These are phyloP conservation scores for Leptinotarsa haldemani DNA, from an alignment of 2,888 invertebrate genomes.

Conservation along the genomic window DNA sequence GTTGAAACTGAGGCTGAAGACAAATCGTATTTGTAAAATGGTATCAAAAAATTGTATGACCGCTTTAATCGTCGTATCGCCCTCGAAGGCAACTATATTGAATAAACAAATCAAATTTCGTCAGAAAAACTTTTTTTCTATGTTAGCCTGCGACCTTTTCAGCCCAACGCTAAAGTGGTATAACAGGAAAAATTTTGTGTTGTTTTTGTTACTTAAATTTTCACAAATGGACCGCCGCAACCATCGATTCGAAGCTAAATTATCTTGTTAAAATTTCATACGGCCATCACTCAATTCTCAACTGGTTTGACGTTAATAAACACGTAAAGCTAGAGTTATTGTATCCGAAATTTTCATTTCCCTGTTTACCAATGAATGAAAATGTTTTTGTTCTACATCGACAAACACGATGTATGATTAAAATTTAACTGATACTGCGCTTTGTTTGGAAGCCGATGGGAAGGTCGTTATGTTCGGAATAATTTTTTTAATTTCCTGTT, in stretches of 20 bases:
- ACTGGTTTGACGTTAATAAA: constrained; percentile 5
- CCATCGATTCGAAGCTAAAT: too few species aligned
- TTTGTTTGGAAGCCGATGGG: not conserved
- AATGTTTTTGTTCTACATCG: not conserved
- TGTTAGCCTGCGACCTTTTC: too few species aligned
- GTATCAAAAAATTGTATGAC: too few species aligned
- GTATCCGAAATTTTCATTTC: constrained; percentile 1
- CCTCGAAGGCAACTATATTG: too few species aligned
- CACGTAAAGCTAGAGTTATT: constrained; percentile 1
- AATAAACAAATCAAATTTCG: too few species aligned
- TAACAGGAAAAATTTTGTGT: too few species aligned
- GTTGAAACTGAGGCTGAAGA: too few species aligned
- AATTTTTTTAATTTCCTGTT: not conserved
- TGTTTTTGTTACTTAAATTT: not conserved
- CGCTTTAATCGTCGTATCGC: too few species aligned
- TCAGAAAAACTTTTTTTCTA: too few species aligned
- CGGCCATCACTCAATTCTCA: constrained; percentile 10
- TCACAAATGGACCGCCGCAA: not conserved
- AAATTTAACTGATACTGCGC: not conserved
- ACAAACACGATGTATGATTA: not conserved
- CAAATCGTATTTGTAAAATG: too few species aligned
- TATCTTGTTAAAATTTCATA: constrained; percentile 1
- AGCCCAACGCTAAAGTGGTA: too few species aligned
- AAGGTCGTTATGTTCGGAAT: not conserved
- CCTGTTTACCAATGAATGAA: not conserved